Conservation (phyloP, 2,797 vertebrate species). For the Bovichtus variegatus region DNA sequence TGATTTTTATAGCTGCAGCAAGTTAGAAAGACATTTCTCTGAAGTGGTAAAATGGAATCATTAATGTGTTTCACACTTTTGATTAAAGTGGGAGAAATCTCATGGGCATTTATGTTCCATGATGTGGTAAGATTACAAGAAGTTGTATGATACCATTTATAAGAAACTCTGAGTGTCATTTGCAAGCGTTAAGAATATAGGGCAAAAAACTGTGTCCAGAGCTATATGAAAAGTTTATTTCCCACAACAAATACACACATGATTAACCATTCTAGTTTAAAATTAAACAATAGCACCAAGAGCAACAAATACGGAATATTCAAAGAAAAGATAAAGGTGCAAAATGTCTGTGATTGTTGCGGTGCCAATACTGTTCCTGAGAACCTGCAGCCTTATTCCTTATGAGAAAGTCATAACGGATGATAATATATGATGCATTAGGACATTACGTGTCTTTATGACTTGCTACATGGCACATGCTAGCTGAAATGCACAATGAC, state of each 20-base stretch:
- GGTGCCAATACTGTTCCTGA: constrained; percentile 8
- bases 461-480: not conserved
- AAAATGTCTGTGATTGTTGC: not conserved
- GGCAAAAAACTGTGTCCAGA: not conserved
- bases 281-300: constrained; percentile 10
- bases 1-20: not conserved
- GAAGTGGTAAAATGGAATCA: not conserved
- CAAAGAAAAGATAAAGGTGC: constrained; percentile 2
- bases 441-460: not conserved
- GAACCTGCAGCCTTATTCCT: not conserved
- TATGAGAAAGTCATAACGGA: not conserved
- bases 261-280: not conserved
- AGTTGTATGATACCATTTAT: not conserved
- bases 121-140: not conserved
- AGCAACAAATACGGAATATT: constrained; percentile 1
- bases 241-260: constrained; percentile 20
- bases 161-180: not conserved
- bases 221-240: constrained; percentile 28
- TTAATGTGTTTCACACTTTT: not conserved
- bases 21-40: constrained; percentile 15
- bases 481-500: not conserved
- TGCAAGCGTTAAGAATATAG: not conserved
- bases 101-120: not conserved
- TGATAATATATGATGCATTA: not conserved
- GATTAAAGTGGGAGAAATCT: not conserved